Conservation (phyloP, 2,888 invertebrate genomes). For the Operophtera brumata region DNA sequence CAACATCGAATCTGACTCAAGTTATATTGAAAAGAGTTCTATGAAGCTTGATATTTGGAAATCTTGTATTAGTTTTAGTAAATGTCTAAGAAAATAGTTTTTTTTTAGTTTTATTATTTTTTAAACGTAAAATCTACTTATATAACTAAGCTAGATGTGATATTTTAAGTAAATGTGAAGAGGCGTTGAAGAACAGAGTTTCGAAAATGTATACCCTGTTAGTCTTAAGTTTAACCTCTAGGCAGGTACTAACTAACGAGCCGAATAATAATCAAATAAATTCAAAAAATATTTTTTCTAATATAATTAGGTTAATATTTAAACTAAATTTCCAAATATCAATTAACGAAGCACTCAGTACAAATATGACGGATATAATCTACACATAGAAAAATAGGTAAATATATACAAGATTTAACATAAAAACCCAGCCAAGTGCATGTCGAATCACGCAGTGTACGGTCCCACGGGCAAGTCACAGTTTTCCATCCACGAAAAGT, state of each 20-base stretch:
- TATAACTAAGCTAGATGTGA: background rate
- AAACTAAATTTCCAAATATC: slow-evolving; percentile 30
- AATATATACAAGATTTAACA: slow-evolving; percentile 47
- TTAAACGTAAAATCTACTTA: background rate
- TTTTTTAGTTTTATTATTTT: background rate
- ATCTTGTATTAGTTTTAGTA: slow-evolving; percentile 17
- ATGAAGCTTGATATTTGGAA: slow-evolving; percentile 24
- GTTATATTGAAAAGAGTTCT: slow-evolving; percentile 1
- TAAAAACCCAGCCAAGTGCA: slow-evolving; percentile 39
- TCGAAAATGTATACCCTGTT: slow-evolving; percentile 21
- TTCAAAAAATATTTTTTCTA: background rate
- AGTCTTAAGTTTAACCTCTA: slow-evolving; percentile 2
- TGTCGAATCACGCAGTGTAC: slow-evolving; percentile 39
- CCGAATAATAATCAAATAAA: background rate
- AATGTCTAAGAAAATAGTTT: slow-evolving; percentile 16
- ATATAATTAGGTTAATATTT: background rate
- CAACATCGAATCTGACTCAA: background rate
- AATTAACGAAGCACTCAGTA: slow-evolving; percentile 16
- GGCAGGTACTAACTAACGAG: background rate
- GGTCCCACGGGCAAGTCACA: slow-evolving; percentile 25
- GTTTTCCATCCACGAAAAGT: too few species aligned
- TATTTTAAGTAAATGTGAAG: background rate
- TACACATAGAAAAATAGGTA: slow-evolving; percentile 55
- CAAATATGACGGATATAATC: slow-evolving; percentile 33
- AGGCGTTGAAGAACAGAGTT: slow-evolving; percentile 9